Conservation (phyloP, 2,797 vertebrate species). For the Xerus rutilus region DNA sequence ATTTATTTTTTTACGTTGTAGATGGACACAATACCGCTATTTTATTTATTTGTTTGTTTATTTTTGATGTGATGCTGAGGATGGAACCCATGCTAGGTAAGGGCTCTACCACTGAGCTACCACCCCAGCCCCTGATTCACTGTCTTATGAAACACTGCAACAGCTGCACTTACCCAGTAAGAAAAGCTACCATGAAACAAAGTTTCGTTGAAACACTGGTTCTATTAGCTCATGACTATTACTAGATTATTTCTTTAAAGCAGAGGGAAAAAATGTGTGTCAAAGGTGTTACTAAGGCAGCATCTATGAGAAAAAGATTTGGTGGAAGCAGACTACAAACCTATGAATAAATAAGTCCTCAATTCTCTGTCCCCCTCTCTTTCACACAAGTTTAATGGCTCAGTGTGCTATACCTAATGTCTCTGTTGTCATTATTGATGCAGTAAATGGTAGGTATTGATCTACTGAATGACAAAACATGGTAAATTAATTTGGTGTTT, state of each 20-base stretch:
- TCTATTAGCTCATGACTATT: neutral
- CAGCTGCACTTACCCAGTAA: neutral
- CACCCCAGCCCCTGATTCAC: too few species aligned
- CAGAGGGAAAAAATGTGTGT: neutral
- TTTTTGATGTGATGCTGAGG: too few species aligned
- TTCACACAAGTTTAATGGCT: neutral
- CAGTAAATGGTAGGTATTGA: neutral
- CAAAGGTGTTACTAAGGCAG: neutral
- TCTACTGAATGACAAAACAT: conserved; percentile 21
- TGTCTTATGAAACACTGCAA: neutral
- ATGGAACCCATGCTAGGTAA: too few species aligned
- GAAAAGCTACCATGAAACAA: neutral
- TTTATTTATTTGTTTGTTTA: too few species aligned
- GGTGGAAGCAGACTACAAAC: neutral
- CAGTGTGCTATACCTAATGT: neutral
- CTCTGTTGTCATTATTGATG: neutral
- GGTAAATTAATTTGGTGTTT: neutral
- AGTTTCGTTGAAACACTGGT: neutral
- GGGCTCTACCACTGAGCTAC: too few species aligned
- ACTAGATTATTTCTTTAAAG: conserved; percentile 22
- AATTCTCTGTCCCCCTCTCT: neutral
- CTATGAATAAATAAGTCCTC: neutral
- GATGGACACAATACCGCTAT: too few species aligned
- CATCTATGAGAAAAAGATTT: conserved; percentile 19
- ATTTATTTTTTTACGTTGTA: neutral